phyloP scores from a whole-genome alignment of 2,113 vertebrate species.

The Pelecanus crispus region DNA sequence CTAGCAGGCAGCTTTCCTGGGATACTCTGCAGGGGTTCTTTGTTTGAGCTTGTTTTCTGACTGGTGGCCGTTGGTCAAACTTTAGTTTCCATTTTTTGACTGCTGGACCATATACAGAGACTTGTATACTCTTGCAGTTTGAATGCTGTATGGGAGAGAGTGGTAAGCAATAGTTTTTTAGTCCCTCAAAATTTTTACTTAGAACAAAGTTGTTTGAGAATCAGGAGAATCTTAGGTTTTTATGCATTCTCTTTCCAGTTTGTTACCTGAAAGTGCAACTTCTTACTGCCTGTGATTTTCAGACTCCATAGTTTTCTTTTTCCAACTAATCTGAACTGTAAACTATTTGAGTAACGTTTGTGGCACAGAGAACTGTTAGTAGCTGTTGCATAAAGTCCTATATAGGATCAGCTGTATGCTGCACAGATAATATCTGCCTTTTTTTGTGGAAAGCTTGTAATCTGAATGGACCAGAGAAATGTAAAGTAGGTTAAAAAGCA shows the following conservation, averaged over 20 bases:
- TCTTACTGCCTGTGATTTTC: neutral
- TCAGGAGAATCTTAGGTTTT: too few relatives aligned
- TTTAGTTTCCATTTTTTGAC: neutral
- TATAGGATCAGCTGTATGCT: neutral
- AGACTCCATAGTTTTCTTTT: neutral
- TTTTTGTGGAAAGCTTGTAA: neutral
- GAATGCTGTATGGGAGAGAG: neutral
- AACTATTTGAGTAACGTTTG: neutral
- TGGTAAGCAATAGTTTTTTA: neutral
- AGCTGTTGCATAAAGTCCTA: neutral
- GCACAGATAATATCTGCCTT: neutral
- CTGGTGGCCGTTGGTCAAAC: neutral
- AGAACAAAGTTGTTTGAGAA: neutral
- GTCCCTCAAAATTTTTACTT: neutral
- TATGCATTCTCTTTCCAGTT: neutral
- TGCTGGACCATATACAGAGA: neutral
- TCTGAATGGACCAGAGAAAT: neutral
- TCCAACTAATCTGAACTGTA: neutral
- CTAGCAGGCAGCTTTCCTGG: neutral
- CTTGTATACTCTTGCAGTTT: neutral
- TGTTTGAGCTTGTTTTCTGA: neutral
- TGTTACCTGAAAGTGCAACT: neutral
- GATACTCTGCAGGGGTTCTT: neutral
- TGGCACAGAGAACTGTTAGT: neutral
- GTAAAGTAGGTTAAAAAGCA: neutral